Conservation (phyloP, 2,797 vertebrate genomes). For the Psittacula echo region DNA sequence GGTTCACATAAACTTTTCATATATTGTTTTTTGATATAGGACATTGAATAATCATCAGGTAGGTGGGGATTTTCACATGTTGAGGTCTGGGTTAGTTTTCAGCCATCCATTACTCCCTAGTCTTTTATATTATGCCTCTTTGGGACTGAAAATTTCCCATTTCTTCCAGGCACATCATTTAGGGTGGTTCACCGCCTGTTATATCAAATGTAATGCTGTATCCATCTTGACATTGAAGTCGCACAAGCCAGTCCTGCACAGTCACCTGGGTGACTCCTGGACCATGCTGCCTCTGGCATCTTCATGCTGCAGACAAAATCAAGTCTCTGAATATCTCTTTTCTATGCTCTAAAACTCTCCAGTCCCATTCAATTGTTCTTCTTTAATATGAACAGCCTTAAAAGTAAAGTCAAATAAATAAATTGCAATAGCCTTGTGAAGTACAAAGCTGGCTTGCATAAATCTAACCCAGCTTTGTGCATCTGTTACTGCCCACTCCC, state of each 20-base stretch:
- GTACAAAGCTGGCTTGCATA: conserved; percentile 25
- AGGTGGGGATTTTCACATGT: neutral
- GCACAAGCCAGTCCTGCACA: neutral
- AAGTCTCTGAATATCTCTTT: neutral
- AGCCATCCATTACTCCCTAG: neutral
- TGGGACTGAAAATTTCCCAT: neutral
- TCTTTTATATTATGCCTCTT: neutral
- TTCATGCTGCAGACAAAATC: neutral
- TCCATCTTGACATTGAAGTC: neutral
- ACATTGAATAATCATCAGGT: neutral
- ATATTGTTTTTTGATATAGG: neutral
- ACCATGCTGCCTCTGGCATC: neutral
- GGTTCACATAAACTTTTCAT: neutral
- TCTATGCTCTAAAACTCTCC: neutral
- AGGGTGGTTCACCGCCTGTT: neutral
- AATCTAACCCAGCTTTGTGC: conserved; percentile 40
- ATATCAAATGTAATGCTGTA: neutral
- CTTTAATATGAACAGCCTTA: neutral
- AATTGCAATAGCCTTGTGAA: conserved; percentile 20
- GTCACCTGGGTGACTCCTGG: neutral
- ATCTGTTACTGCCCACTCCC: conserved; percentile 77
- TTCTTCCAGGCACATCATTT: neutral
- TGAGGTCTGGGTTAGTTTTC: neutral
- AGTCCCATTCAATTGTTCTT: neutral
- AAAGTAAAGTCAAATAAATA: conserved; percentile 19